Evolutionary conservation across 2,797 vertebrate species (phyloP), one percentile per base, ranked within the genome.

Genomic region (Margarornis squamiger): DNA sequence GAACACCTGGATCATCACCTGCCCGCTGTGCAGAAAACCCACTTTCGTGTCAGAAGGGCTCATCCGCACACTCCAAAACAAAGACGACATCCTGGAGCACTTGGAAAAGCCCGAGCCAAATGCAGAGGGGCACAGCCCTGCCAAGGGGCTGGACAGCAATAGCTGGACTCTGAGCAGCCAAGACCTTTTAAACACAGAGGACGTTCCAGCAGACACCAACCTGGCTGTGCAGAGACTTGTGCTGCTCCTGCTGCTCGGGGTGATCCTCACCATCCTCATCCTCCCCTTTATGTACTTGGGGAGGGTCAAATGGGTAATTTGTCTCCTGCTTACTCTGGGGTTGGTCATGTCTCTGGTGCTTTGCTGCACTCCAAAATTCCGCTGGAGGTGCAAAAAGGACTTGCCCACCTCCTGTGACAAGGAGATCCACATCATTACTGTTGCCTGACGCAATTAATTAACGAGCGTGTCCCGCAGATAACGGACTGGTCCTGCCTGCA

Each of bases 21-120:
- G 98, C 52, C 98, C 98, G 0, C 96, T 98, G 24, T 98, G 98
- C 94, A 95, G 98, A 66, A 96, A 96, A 21, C 46, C 77, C 91
- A 98, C 98, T 1, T 6, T 38, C 0, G 97, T 98, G 20, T 96
- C 97, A 0, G 98, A 97, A 20, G 98, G 98, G 19, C 97, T 98
- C 46, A 92, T 98, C 89, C 95, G 97, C 77, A 98, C 95, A 0
- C 97, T 98, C 32, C 96, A 52, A 1, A 70, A 97, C 38, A 97
- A 97, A 86, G 95, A 97, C 8, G 94, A 91, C 0, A 17, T 97
- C 52, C 41, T 96, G 92, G 79, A 75, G 20, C 85, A 3, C 59
- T 36, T 97, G 92, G 85, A 91, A 57, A 57, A 16, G 55, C 90
- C 63, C 0, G 15, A 61, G 12, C 24, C 45, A 1, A 71, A 51